phyloP scores from a whole-genome alignment of 2,113 vertebrate genomes.

The Gnathonemus longibarbis region DNA sequence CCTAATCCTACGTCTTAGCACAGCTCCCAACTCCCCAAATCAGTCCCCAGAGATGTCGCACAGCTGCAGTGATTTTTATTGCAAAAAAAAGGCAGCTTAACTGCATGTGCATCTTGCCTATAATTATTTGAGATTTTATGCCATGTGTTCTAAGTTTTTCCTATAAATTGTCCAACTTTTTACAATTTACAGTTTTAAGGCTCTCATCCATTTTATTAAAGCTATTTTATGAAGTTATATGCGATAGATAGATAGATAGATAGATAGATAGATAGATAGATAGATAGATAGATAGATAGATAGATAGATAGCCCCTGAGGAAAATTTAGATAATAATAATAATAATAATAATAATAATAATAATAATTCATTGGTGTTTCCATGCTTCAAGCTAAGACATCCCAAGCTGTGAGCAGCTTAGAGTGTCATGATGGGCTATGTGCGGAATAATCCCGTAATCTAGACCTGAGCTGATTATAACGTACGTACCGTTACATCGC shows the following conservation, averaged over 20 bases:
- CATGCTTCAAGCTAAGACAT: not conserved
- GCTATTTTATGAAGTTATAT: not conserved
- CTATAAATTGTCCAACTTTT: not conserved
- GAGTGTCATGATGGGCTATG: not conserved
- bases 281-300: not conserved
- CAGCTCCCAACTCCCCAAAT: not conserved
- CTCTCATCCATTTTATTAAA: not conserved
- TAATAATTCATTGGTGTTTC: not conserved
- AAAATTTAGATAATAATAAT: not conserved
- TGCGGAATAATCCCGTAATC: not conserved
- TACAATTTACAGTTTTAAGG: not conserved
- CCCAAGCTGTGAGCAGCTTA: slow-evolving; percentile 1
- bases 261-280: not conserved
- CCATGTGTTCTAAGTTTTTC: not conserved
- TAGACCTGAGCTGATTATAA: not conserved
- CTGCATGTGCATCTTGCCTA: not conserved
- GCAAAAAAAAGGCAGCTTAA: not conserved
- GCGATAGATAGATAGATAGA: not conserved
- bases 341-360: not conserved
- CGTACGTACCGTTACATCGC: not conserved
- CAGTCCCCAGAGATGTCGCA: not conserved
- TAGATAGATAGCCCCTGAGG: too few species aligned
- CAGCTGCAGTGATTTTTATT: not conserved
- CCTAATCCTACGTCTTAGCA: not conserved
- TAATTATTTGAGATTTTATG: not conserved